Conservation (phyloP, 2,888 invertebrate species). For the Xestobium rufovillosum region DNA sequence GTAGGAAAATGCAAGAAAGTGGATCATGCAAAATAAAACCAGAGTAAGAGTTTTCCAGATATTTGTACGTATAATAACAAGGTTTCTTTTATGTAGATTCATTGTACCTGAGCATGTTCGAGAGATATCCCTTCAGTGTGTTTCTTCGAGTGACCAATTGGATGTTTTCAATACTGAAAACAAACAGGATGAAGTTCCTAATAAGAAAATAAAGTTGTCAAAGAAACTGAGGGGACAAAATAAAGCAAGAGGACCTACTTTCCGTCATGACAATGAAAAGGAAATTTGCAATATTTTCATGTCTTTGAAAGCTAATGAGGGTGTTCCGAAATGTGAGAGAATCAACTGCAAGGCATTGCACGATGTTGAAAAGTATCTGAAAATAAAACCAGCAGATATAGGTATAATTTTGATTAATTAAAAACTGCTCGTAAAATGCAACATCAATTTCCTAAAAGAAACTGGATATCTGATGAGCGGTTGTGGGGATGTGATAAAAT, state of each 20-base stretch:
- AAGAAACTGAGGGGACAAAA: slow-evolving; percentile 62
- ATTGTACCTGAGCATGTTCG: slow-evolving; percentile 43
- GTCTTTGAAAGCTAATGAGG: slow-evolving; percentile 45
- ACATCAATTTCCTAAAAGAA: too few relatives aligned
- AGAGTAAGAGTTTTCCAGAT: slow-evolving; percentile 38
- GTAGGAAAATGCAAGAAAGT: slow-evolving; percentile 15
- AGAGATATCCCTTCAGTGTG: slow-evolving; percentile 39
- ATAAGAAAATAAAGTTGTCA: slow-evolving; percentile 37
- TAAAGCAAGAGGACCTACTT: slow-evolving; percentile 68
- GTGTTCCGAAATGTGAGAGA: slow-evolving; percentile 48
- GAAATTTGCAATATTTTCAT: slow-evolving; percentile 65
- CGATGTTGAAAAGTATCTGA: slow-evolving; percentile 64
- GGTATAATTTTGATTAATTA: too few relatives aligned
- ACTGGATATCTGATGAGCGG: too few relatives aligned
- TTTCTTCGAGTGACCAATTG: slow-evolving; percentile 41
- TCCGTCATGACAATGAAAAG: slow-evolving; percentile 49
- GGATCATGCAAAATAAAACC: slow-evolving; percentile 46
- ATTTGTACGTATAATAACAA: slow-evolving; percentile 9
- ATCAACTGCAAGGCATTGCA: slow-evolving; percentile 70
- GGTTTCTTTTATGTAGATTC: slow-evolving; percentile 37
- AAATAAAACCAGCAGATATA: slow-evolving; percentile 64
- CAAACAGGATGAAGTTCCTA: slow-evolving; percentile 31
- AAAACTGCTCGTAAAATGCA: too few relatives aligned
- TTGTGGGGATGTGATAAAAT: too few relatives aligned
- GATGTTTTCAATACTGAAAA: slow-evolving; percentile 21